Evolutionary conservation across 2,888 invertebrate genomes (phyloP), one percentile per base, ranked within the genome.

Genomic region (Romanomermis culicivorax): DNA sequence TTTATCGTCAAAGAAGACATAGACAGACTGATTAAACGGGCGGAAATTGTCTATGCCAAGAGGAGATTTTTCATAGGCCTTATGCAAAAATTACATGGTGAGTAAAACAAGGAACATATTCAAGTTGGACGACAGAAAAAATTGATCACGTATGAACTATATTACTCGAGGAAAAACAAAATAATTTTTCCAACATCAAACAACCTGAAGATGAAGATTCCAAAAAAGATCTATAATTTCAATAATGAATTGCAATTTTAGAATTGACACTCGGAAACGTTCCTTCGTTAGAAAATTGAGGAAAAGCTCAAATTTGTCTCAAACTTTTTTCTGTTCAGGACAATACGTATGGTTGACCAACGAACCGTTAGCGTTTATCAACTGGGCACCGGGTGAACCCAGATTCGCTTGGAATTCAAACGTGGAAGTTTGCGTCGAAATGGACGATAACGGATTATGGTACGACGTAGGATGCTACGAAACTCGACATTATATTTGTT

Each of bases 381-480:
- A 49, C 27, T 49, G 50, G 50, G 50, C 50, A 17, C 50, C 50
- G 11, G 7, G 11, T 14, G 50, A 49, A 49, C 27, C 29, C 3
- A 4, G 29, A 29, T 49, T 17, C 29, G 50, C 4, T 27, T 49
- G 50, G 50, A 25, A 25, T 23, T 3, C 29, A 7, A 27, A 7
- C 11, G 29, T 27, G 11, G 50, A 49, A 29, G 50, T 49, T 20
- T 49, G 50, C 50, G 50, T 49, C 4, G 50, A 49, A 20, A 49
- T 49, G 50, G 50, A 49, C 29, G 27, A 49, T 4, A 49, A 29
- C 3, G 50, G 50, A 4, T 27, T 49, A 20, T 49, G 50, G 50
- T 49, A 49, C 50, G 29, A 27, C 20, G 29, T 20, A 27, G 29
- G 50, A 25, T 51, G 51, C 24, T 30, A 51, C 51, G 36, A 51